phyloP scores from a whole-genome alignment of 2,113 vertebrate species.

The Eira barbara region DNA sequence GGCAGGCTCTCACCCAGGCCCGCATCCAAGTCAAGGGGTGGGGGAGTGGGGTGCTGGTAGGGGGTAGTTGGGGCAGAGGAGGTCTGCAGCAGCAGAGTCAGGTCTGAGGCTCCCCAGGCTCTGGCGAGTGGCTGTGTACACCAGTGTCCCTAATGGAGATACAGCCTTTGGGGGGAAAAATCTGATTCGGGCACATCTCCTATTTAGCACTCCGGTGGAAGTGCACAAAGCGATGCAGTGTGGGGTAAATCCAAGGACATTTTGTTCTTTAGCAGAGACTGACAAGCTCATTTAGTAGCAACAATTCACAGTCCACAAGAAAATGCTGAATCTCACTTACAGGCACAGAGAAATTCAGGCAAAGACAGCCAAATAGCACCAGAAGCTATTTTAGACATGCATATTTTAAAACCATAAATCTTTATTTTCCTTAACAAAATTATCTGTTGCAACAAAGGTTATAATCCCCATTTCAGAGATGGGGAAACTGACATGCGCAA shows the following conservation, averaged over 20 bases:
- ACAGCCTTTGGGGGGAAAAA: background rate
- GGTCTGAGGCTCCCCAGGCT: background rate
- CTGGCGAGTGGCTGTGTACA: background rate
- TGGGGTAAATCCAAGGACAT: constrained; percentile 44
- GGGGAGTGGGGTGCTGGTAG: background rate
- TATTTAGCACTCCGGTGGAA: background rate
- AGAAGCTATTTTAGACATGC: constrained; percentile 49
- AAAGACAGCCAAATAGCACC: constrained; percentile 60
- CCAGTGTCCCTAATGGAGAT: background rate
- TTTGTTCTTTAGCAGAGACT: constrained; percentile 47
- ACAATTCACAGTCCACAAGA: constrained; percentile 61
- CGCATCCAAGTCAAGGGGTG: background rate
- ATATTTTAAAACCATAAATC: constrained; percentile 54
- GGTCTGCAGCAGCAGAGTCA: background rate
- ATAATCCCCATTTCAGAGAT: constrained; percentile 49
- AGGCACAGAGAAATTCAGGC: constrained; percentile 59
- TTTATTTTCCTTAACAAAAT: constrained; percentile 45
- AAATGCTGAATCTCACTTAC: constrained; percentile 76
- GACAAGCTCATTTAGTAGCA: constrained; percentile 52
- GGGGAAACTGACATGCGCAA: background rate
- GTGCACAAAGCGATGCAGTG: background rate
- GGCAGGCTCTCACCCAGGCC: background rate
- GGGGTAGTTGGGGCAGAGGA: no score
- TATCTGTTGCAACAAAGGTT: background rate
- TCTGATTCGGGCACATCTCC: background rate